Evolutionary conservation across 2,888 invertebrate genomes (phyloP), one percentile per base, ranked within the genome.

Genomic region (Kuschelorhynchus macadamiae): DNA sequence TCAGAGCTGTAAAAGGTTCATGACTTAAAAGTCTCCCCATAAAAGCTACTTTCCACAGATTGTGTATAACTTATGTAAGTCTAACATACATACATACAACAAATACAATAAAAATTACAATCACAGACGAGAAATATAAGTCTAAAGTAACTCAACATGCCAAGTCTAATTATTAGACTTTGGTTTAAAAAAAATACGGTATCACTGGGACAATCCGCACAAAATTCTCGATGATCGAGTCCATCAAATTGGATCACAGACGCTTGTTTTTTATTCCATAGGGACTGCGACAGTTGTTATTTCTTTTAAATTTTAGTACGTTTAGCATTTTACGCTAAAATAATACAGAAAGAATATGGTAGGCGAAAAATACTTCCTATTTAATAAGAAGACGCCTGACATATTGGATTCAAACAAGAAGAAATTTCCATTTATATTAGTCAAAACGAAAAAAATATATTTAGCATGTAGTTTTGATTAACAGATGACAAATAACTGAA

Each of bases 91-190:
- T 46, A 63, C 56, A 47, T 21, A 63, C 63, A 63, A 63, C 47
- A 56, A 57, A 44, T 30, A 57, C 44, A 70, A 72, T 76, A 78
- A 79, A 78, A 78, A 78, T 77, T 78, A 80, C 71, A 78, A 80
- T 80, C 80, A 80, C 80, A 80, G 80, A 79, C 77, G 73, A 76
- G 71, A 72, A 72, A 67, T 67, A 74, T 66, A 50, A 60, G 53
- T 66, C 46, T 60, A 66, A 57, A 56, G 32, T 55, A 62, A 63
- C 14, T 47, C 16, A 33, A 49, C 33, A 21, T 47, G 30, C 41
- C 41, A 61, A 61, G 60, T 61, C 56, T 56, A 55, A 50, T 21
- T 52, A 25, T 47, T 47, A 56, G 64, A 64, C 56, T 33, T 42
- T 50, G 50, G 14, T 44, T 20, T 50, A 12, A 55, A 39, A 55